Conservation (phyloP, 2,797 vertebrate species). For the Coregonus sp. region DNA sequence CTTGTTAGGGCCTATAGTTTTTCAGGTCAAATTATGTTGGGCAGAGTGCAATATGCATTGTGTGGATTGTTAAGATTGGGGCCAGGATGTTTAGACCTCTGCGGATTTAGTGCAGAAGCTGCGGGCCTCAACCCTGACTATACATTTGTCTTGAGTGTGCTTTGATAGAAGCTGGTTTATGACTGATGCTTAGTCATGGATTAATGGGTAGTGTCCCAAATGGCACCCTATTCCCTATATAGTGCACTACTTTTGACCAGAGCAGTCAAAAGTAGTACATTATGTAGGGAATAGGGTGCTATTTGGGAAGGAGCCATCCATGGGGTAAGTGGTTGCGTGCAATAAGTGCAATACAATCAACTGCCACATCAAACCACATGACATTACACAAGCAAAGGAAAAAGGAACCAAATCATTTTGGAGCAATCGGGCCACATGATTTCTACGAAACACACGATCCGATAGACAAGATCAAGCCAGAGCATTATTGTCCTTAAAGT, state of each 20-base stretch:
- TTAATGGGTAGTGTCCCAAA: neutral
- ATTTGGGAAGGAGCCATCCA: conserved; percentile 15
- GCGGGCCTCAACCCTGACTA: neutral
- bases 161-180: no score
- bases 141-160: no score
- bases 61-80: neutral
- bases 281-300: neutral
- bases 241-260: no score
- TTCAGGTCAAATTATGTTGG: neutral
- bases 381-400: conserved; percentile 44
- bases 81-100: neutral
- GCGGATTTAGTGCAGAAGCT: neutral
- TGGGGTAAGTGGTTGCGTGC: conserved; percentile 32
- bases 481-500: neutral
- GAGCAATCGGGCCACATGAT: neutral
- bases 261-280: neutral
- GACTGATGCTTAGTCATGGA: no score
- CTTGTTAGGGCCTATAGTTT: no score
- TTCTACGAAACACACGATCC: neutral
- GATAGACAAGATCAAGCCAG: neutral
- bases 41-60: neutral
- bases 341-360: conserved; percentile 27
- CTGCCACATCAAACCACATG: conserved; percentile 33
- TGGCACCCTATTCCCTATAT: neutral
- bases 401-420: conserved; percentile 38